Base-by-base conservation (phyloP, 2,797 vertebrate species). In the Phyllotis vaccarum region DNA sequence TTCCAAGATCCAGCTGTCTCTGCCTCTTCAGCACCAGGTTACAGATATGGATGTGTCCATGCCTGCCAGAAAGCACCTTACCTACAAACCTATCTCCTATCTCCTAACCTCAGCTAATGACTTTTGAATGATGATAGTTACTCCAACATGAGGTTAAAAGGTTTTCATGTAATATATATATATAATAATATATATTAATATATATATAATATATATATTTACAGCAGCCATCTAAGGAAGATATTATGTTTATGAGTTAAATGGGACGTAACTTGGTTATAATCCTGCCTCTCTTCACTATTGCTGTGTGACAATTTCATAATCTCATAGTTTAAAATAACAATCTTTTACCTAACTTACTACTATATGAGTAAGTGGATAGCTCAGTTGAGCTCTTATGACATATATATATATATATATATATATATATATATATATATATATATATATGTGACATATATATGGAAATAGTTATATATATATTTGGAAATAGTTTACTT, bases 311-410 rank as follows among this genome's bases (percentile, higher is more conserved):
- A 43, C 5, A 70, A 89, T 54, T 3, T 6, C 37, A 60, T 21
- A 80, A 74, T 21, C 79, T 68, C 60, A 34, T 86, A 86, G 14
- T 37, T 90, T 78, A 85, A 81, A 86, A 81, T 87, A 92, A 62
- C 21, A 94, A 52, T 24, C 13, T 17, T 74, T 81, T 64, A 52
- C 37, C 68, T 52, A 60, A 60, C n/a, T 97, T 37, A 19, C 2
- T 60, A 40, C 29, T 37, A 3, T 43, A 52, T 27, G n/a, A 6
- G 5, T 37, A 92, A 90, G 79, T 74, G 31, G 27, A 40, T 13
- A 34, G 8, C 66, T 91, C 64, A 12, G 1, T 17, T n/a, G 40
- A 64, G 34, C 21, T 93, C 19, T 13, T 43, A 75, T 21, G 21
- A 1, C 22, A n/a, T n/a, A n/a, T n/a, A n/a, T n/a, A n/a, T n/a